Evolutionary conservation across 37 sponge, comb jelly and placozoan species (phyloP).

Genomic region (Oopsacas minuta): DNA sequence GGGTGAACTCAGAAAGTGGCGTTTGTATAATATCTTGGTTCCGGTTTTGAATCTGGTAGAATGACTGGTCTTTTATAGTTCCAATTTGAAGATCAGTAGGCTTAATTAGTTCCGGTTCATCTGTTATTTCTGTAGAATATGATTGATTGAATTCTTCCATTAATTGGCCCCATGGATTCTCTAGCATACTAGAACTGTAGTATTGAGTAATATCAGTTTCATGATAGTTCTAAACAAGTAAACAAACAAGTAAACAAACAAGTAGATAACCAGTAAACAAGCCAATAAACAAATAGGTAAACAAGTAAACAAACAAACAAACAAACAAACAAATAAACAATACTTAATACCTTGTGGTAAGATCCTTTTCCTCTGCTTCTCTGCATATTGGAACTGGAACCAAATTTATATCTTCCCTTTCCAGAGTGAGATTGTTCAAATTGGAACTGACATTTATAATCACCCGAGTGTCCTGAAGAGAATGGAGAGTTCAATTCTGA

Average conservation of each 20-base stretch:
- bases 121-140: neutral
- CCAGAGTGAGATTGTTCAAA: neutral
- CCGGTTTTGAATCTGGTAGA: neutral
- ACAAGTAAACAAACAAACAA: neutral
- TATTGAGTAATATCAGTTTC: neutral
- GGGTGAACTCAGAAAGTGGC: neutral
- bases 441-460: neutral
- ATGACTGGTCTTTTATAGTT: neutral
- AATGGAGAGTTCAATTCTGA: conserved; percentile 10
- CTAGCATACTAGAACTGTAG: neutral
- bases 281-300: neutral
- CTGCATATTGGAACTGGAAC: neutral
- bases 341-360: neutral
- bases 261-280: too few relatives aligned
- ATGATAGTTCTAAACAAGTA: neutral
- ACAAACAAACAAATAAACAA: too few relatives aligned
- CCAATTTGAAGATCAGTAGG: neutral
- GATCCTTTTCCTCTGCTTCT: neutral
- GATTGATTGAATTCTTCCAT: conserved; percentile 8
- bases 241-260: neutral
- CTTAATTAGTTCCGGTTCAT: neutral
- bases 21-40: neutral
- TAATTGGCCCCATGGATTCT: neutral
- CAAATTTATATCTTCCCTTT: neutral
- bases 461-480: neutral